phyloP scores from a whole-genome alignment of 2,113 vertebrate genomes.

The Donacobius atricapilla region DNA sequence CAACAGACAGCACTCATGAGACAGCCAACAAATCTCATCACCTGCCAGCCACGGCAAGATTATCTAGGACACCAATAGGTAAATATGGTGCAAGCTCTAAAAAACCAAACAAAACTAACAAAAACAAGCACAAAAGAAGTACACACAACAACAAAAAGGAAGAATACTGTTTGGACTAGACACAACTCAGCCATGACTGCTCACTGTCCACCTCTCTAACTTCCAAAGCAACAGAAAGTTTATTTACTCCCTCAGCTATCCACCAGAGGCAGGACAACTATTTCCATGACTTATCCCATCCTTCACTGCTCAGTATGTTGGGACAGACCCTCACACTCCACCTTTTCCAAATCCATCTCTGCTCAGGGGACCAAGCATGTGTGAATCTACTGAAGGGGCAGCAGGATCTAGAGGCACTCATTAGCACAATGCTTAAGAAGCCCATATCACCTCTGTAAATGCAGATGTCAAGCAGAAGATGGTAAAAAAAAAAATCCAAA shows the following conservation, averaged over 20 bases:
- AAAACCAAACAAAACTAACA: background rate
- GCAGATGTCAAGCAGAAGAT: background rate
- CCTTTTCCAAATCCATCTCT: background rate
- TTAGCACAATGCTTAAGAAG: background rate
- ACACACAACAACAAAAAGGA: background rate
- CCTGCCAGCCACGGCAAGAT: background rate
- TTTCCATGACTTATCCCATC: background rate
- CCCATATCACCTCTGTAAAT: background rate
- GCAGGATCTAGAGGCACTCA: background rate
- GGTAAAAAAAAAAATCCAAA: background rate
- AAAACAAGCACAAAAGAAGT: background rate
- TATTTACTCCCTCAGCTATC: background rate
- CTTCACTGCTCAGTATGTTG: background rate
- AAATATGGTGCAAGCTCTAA: background rate
- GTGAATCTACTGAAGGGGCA: background rate
- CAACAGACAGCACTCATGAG: conserved; percentile 5
- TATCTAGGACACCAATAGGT: background rate
- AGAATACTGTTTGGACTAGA: background rate
- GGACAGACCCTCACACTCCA: background rate
- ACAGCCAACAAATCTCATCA: background rate
- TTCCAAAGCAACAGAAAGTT: background rate
- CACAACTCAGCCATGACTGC: background rate
- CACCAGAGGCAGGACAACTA: background rate
- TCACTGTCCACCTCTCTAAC: background rate
- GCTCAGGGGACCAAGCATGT: accelerated